Evolutionary conservation across 2,888 invertebrate genomes (phyloP).

Genomic region (Hoplodrina blanda): DNA sequence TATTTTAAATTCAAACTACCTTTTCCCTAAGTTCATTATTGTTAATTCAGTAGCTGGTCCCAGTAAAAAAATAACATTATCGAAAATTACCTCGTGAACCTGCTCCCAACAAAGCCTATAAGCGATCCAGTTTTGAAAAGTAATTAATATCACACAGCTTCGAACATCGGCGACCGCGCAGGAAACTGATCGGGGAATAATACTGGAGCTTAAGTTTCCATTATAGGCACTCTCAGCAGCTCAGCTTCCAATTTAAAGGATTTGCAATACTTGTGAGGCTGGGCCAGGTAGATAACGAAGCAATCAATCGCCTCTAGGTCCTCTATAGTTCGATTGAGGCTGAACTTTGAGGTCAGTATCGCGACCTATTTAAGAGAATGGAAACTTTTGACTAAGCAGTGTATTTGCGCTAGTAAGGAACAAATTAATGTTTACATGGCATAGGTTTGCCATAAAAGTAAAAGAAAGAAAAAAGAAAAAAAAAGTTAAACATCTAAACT

Average conservation of each 20-base stretch:
- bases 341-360: slow-evolving; percentile 44
- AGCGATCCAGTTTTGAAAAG: slow-evolving; percentile 35
- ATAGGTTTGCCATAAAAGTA: no score
- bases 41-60: no score
- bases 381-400: background rate
- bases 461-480: no score
- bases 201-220: slow-evolving; percentile 56
- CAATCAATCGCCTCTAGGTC: slow-evolving; percentile 36
- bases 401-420: background rate
- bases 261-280: slow-evolving; percentile 41
- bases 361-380: slow-evolving; percentile 21
- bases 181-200: slow-evolving; percentile 42
- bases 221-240: slow-evolving; percentile 50
- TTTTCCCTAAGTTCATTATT: background rate
- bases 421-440: background rate
- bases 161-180: slow-evolving; percentile 27
- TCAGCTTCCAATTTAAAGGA: slow-evolving; percentile 54
- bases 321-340: slow-evolving; percentile 32
- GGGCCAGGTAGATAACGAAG: slow-evolving; percentile 50
- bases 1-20: background rate
- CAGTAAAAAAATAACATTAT: background rate
- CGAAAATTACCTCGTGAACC: background rate
- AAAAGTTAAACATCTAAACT: no score
- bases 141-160: slow-evolving; percentile 51
- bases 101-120: slow-evolving; percentile 19